These are phyloP conservation scores for Tachuris rubrigastra DNA, from an alignment of 2,113 vertebrate species.

Conservation along the genomic window DNA sequence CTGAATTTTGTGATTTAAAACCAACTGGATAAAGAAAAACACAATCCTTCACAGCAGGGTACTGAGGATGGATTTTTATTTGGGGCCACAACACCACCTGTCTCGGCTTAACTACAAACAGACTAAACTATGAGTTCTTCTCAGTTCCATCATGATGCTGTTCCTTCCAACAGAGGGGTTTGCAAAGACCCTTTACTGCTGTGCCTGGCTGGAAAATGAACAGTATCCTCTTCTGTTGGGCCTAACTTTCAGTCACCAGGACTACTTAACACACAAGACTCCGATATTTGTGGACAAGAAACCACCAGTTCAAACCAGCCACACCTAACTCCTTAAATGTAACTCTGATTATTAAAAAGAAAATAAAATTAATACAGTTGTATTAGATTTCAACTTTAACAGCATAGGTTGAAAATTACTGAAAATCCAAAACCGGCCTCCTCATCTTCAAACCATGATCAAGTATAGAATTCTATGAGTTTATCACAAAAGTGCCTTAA, in stretches of 20 bases:
- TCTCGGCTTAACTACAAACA: background rate
- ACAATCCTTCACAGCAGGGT: background rate
- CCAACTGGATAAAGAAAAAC: background rate
- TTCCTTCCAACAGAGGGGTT: background rate
- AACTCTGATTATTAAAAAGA: background rate
- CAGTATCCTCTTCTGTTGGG: background rate
- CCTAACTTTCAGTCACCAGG: background rate
- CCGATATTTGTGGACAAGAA: background rate
- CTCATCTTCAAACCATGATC: background rate
- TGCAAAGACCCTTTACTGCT: background rate
- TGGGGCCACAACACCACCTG: background rate
- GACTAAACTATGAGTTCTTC: background rate
- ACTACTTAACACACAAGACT: background rate
- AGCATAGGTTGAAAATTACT: background rate
- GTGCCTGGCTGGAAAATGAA: background rate
- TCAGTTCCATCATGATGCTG: background rate
- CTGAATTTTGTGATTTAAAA: background rate
- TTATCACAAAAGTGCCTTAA: background rate
- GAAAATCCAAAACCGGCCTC: background rate
- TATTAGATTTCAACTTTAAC: background rate
- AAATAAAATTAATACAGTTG: background rate
- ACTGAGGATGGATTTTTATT: background rate
- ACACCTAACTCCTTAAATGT: background rate
- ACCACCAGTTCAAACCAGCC: background rate
- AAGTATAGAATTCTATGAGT: background rate